These are phyloP conservation scores for Odontothrips loti DNA, from an alignment of 2,888 invertebrate species.

Conservation along the genomic window DNA sequence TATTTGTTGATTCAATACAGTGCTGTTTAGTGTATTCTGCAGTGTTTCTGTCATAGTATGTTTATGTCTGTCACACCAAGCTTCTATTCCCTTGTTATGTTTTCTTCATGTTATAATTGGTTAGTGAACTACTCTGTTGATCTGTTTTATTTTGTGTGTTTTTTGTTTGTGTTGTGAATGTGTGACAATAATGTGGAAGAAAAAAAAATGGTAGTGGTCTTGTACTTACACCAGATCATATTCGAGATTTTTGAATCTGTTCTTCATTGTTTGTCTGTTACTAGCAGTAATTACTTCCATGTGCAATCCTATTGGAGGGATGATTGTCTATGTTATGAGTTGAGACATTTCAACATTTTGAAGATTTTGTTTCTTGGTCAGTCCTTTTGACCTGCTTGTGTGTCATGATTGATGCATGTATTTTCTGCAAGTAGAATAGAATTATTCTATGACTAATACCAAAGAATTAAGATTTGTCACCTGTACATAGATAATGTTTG, in stretches of 20 bases:
- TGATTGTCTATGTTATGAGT: not conserved
- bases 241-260: too few species aligned
- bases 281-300: too few species aligned
- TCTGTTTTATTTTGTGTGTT: not conserved
- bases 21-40: not conserved
- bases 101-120: not conserved
- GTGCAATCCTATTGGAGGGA: not conserved
- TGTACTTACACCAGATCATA: not conserved
- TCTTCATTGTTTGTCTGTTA: too few species aligned
- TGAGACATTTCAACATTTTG: too few species aligned
- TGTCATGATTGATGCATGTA: not conserved
- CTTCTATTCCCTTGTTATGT: not conserved
- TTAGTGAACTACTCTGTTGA: not conserved
- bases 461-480: not conserved
- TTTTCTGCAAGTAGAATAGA: not conserved
- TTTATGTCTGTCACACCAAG: not conserved
- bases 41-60: not conserved
- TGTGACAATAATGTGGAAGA: not conserved
- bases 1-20: not conserved
- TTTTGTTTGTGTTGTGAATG: not conserved
- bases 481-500: not conserved
- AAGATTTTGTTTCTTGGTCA: too few species aligned
- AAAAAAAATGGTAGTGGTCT: not conserved
- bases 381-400: too few species aligned
- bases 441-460: not conserved